A percentile compares a stretch with the other conserved stretches of the same genome.
Evolutionary conservation across 2,797 vertebrate species (phyloP).

Genomic region (Trachurus trachurus): DNA sequence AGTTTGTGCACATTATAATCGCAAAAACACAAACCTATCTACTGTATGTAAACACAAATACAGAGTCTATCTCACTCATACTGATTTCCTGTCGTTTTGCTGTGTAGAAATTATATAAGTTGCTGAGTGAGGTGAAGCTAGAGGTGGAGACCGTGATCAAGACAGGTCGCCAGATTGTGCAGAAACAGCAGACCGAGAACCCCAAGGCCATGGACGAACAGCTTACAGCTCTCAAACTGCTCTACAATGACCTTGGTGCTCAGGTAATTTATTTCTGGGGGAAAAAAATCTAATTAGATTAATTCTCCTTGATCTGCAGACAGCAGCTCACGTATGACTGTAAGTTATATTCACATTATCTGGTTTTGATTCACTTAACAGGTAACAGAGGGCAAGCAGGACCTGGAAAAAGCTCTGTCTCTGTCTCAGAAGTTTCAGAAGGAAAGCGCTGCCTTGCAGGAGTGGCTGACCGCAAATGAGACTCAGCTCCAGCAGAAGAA

Average conservation of each 20-base stretch:
- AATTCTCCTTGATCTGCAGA: not conserved
- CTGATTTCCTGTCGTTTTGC: not conserved
- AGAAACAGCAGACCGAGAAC: constrained; percentile 98
- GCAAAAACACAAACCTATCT: not conserved
- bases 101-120: constrained; percentile 95
- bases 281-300: not conserved
- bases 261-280: constrained; percentile 84
- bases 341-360: not conserved
- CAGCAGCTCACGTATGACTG: not conserved
- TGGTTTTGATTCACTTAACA: constrained; percentile 56
- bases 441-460: constrained; percentile 88
- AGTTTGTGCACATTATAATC: not conserved
- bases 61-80: not conserved
- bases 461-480: constrained; percentile 91
- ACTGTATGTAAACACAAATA: not conserved
- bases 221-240: constrained; percentile 94
- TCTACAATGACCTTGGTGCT: constrained; percentile 97
- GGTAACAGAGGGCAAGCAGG: constrained; percentile 98
- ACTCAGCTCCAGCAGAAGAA: constrained; percentile 91
- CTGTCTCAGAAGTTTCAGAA: constrained; percentile 92
- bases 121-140: constrained; percentile 97
- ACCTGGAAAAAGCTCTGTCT: constrained; percentile 92
- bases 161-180: constrained; percentile 97
- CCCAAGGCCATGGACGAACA: constrained; percentile 98
- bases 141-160: constrained; percentile 99